These are phyloP conservation scores for Apteryx owenii DNA, from an alignment of 2,113 vertebrate species.

Conservation along the genomic window DNA sequence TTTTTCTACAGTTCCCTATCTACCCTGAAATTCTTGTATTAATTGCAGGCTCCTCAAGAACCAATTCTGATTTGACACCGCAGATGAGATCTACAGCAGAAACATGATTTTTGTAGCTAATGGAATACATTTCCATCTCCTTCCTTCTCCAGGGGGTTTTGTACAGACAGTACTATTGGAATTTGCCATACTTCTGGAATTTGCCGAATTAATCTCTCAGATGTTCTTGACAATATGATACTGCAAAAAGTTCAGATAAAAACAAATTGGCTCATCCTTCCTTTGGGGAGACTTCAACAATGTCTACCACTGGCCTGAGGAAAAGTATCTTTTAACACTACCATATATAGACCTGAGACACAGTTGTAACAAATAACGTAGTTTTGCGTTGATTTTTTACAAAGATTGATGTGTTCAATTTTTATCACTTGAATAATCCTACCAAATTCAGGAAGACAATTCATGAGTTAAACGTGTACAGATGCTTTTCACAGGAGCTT, in stretches of 20 bases:
- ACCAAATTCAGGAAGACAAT: neutral
- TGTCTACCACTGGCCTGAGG: neutral
- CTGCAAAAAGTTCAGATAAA: neutral
- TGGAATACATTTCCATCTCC: neutral
- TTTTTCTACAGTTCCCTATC: neutral
- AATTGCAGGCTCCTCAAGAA: neutral
- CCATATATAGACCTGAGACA: neutral
- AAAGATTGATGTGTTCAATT: neutral
- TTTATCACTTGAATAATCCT: neutral
- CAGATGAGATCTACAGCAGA: neutral
- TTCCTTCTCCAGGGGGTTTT: neutral
- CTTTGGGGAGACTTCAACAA: neutral
- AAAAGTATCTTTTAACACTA: neutral
- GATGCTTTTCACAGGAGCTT: neutral
- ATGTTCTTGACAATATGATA: neutral
- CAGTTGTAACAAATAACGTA: accelerated
- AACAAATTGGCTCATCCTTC: neutral
- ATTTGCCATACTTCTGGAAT: neutral
- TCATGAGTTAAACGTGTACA: neutral
- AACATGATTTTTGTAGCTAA: neutral
- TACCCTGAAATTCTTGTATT: neutral
- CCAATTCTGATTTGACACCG: neutral
- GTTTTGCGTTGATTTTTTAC: neutral
- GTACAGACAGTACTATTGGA: neutral
- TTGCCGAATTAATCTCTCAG: neutral